Evolutionary conservation across 2,888 invertebrate genomes (phyloP).

Genomic region (Drosophila nr. perissopoda): DNA sequence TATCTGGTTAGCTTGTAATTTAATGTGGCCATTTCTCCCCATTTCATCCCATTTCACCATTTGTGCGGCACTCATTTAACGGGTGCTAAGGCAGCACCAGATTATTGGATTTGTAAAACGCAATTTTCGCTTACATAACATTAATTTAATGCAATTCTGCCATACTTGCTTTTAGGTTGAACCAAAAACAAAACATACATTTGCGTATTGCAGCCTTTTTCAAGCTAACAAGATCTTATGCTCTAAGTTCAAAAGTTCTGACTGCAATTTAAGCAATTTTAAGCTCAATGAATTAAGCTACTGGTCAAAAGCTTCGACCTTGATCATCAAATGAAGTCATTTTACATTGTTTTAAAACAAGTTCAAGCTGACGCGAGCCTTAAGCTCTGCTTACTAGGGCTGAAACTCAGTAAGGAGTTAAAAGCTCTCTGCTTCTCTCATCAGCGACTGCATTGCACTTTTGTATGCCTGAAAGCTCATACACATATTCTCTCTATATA

Average conservation of each 20-base stretch:
- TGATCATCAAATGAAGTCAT: background rate
- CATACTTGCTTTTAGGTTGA: conserved; percentile 44
- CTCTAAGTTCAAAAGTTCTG: background rate
- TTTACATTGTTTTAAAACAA: background rate
- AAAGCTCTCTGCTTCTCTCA: background rate
- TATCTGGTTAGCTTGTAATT: conserved; percentile 64
- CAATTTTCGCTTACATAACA: conserved; percentile 70
- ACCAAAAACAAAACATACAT: conserved; percentile 8
- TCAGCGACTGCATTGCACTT: background rate
- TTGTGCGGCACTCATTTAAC: conserved; percentile 45
- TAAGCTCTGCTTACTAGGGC: background rate
- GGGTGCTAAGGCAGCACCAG: conserved; percentile 38
- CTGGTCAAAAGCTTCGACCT: background rate
- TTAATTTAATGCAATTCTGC: conserved; percentile 72
- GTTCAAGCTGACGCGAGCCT: background rate
- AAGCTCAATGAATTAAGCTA: background rate
- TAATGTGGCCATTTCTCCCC: conserved; percentile 56
- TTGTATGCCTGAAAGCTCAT: background rate
- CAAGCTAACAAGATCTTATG: background rate
- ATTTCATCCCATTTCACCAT: conserved; percentile 38
- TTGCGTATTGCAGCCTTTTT: background rate
- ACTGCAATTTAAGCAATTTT: background rate
- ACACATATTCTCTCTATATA: background rate
- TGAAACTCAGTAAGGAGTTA: background rate
- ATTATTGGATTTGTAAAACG: conserved; percentile 71